Evolutionary conservation across 1,140 invertebrate species (phyloP).

Genomic region (Orussus abietinus): DNA sequence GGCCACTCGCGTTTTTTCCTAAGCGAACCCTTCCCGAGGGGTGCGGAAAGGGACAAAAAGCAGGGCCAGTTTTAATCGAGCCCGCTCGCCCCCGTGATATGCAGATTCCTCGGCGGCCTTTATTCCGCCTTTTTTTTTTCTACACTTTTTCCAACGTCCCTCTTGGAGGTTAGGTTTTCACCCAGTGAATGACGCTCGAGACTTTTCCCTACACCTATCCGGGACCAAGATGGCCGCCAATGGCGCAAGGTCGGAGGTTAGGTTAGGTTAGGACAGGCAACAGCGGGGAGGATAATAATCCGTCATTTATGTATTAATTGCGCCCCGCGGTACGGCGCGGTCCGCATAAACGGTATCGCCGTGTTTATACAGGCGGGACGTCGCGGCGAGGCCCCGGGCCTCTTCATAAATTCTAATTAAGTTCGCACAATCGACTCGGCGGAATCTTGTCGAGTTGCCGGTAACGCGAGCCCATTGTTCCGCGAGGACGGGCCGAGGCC

Average conservation of each 20-base stretch:
- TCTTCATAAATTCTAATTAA: constrained; percentile 50
- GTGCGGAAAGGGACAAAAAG: not conserved
- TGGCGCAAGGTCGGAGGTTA: too few species aligned
- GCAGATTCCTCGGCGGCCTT: constrained; percentile 8
- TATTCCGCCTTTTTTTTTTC: constrained; percentile 4
- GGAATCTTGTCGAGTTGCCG: too few species aligned
- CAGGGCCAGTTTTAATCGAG: constrained; percentile 13
- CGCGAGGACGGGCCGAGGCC: too few species aligned
- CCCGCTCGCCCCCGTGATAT: constrained; percentile 14
- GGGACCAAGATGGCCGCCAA: too few species aligned
- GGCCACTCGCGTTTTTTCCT: not conserved
- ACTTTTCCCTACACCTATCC: too few species aligned
- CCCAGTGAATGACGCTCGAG: too few species aligned
- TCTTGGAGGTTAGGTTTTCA: too few species aligned
- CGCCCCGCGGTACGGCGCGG: constrained; percentile 27
- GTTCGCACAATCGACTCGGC: constrained; percentile 38
- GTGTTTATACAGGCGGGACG: constrained; percentile 30
- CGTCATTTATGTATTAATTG: constrained; percentile 52
- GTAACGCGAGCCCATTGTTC: too few species aligned
- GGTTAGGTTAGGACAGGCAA: too few species aligned
- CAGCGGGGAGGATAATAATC: constrained; percentile 38
- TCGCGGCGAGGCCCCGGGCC: constrained; percentile 20
- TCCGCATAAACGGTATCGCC: constrained; percentile 40
- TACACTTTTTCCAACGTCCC: too few species aligned
- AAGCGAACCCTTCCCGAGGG: not conserved